Conservation (phyloP, 2,888 invertebrate species). For the Diaprepes abbreviatus region DNA sequence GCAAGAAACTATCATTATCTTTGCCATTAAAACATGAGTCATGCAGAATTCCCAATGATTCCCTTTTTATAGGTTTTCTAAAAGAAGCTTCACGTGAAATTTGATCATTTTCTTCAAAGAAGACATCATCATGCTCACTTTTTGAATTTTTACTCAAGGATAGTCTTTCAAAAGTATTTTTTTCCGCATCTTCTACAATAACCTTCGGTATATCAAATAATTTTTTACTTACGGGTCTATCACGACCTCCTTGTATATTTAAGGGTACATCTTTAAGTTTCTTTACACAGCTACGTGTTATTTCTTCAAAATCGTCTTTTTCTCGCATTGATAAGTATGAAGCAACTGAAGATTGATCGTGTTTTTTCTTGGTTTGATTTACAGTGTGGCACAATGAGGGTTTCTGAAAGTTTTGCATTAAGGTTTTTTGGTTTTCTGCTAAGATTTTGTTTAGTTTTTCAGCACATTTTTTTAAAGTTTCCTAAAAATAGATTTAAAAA, state of each 20-base stretch:
- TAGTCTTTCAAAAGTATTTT: background rate
- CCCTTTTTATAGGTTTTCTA: conserved; percentile 34
- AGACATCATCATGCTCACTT: background rate
- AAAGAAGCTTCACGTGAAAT: background rate
- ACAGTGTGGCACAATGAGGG: background rate
- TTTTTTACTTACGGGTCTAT: background rate
- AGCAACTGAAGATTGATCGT: conserved; percentile 39
- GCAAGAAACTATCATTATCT: conserved; percentile 22
- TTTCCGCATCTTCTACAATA: conserved; percentile 16
- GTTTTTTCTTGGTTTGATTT: conserved; percentile 27
- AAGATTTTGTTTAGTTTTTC: conserved; percentile 50
- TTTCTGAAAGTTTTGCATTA: conserved; percentile 22
- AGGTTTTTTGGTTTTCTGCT: conserved; percentile 36
- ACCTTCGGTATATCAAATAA: conserved; percentile 25
- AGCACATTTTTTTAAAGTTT: conserved; percentile 52
- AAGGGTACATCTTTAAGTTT: conserved; percentile 1
- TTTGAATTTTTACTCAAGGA: background rate
- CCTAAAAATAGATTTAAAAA: conserved; percentile 46
- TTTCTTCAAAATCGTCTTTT: conserved; percentile 40
- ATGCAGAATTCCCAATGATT: conserved; percentile 50
- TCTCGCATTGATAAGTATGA: conserved; percentile 47
- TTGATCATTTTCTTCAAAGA: background rate
- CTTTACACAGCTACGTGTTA: conserved; percentile 25
- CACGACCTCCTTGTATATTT: background rate
- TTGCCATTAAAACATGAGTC: conserved; percentile 33